phyloP scores from a whole-genome alignment of 2,888 invertebrate species.

The Drosophila setosimentum region DNA sequence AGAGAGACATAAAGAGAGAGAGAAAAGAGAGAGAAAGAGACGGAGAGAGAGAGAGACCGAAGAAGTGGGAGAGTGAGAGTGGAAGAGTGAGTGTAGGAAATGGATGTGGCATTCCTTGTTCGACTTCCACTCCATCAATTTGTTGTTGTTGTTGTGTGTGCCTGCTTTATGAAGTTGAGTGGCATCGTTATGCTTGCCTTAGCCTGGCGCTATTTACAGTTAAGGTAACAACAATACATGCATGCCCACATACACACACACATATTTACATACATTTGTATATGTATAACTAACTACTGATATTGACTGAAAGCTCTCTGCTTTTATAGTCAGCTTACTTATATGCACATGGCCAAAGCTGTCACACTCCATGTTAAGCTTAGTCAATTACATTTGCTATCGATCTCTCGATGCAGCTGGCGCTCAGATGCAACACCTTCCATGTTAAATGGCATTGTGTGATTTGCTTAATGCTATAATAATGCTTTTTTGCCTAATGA shows the following conservation, averaged over 20 bases:
- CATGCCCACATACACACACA: slow-evolving; percentile 8
- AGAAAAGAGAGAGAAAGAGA: slow-evolving; percentile 2
- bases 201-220: slow-evolving; percentile 34
- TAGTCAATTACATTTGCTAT: background rate
- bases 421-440: background rate
- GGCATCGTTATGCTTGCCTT: slow-evolving; percentile 49
- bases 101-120: slow-evolving; percentile 49
- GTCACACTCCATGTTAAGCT: background rate
- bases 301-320: slow-evolving; percentile 30
- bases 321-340: slow-evolving; percentile 14
- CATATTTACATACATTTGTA: background rate
- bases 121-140: slow-evolving; percentile 14
- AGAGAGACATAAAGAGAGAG: no score
- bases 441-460: background rate
- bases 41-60: slow-evolving; percentile 7
- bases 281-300: background rate
- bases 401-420: background rate
- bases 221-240: background rate
- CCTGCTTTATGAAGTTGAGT: slow-evolving; percentile 41
- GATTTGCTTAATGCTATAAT: background rate
- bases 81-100: slow-evolving; percentile 22
- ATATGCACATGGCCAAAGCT: background rate
- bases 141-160: background rate
- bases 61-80: background rate
- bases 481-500: background rate